Evolutionary conservation across 2,113 vertebrate genomes (phyloP).

Genomic region (Sterna hirundo): DNA sequence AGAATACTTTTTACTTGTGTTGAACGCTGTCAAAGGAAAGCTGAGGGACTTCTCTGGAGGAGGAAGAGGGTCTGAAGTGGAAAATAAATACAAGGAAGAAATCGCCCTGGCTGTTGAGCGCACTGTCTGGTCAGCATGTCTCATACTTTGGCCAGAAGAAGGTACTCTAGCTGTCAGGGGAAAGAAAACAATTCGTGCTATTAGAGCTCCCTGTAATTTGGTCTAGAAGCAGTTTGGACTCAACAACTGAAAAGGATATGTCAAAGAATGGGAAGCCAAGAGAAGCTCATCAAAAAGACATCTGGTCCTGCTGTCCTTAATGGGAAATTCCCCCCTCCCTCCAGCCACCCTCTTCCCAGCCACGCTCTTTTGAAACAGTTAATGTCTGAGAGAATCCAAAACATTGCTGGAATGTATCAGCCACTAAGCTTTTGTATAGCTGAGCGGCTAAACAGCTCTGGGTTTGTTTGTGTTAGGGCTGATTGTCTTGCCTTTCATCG

Average conservation of each 20-base stretch:
- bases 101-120: not conserved
- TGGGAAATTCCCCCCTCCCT: conserved; percentile 20
- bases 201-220: conserved; percentile 13
- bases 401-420: conserved; percentile 57
- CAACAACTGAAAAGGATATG: conserved; percentile 36
- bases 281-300: conserved; percentile 53
- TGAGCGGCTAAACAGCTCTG: conserved; percentile 33
- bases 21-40: not conserved
- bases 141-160: not conserved
- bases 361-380: conserved; percentile 46
- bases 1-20: not conserved
- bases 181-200: not conserved
- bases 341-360: conserved; percentile 16
- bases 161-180: not conserved
- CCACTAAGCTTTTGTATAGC: conserved; percentile 19
- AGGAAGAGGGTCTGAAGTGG: not conserved
- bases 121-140: not conserved
- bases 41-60: not conserved
- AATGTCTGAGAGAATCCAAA: conserved; percentile 55
- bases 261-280: conserved; percentile 36
- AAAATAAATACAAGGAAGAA: not conserved
- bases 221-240: conserved; percentile 18
- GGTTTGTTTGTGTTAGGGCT: conserved; percentile 39
- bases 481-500: conserved; percentile 1
- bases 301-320: conserved; percentile 46